These are phyloP conservation scores for Andrena dorsata DNA, from an alignment of 2,888 invertebrate species.

Conservation along the genomic window DNA sequence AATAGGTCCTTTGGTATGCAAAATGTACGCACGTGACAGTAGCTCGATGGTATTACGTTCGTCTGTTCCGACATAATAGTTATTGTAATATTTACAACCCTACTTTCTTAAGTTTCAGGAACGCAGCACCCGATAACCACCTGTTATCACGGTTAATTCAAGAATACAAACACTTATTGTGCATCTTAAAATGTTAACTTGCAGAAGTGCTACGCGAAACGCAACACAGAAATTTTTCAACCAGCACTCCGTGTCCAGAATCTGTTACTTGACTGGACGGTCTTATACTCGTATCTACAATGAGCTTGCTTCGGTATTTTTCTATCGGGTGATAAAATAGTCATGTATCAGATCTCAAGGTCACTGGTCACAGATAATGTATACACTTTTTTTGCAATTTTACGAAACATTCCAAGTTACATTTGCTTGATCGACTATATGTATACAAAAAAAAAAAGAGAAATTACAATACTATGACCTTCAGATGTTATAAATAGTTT, in stretches of 20 bases:
- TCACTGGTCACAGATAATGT: not conserved
- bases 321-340: slow-evolving; percentile 40
- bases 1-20: not conserved
- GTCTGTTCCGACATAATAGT: slow-evolving; percentile 18
- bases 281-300: not conserved
- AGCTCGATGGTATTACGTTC: not conserved
- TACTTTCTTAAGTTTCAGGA: slow-evolving; percentile 1
- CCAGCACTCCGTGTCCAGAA: not conserved
- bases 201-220: not conserved
- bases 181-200: not conserved
- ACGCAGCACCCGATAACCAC: slow-evolving; percentile 18
- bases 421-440: not conserved
- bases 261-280: slow-evolving; percentile 25
- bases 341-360: not conserved
- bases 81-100: slow-evolving; percentile 5
- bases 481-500: not conserved
- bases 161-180: not conserved
- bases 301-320: slow-evolving; percentile 6
- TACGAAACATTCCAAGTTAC: not conserved
- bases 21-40: slow-evolving; percentile 29
- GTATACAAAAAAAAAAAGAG: not conserved
- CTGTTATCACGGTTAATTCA: not conserved
- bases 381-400: not conserved
- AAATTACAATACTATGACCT: not conserved
- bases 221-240: not conserved